Base-by-base conservation (phyloP, 2,113 vertebrate species). In the Potamarius usumacintae region DNA sequence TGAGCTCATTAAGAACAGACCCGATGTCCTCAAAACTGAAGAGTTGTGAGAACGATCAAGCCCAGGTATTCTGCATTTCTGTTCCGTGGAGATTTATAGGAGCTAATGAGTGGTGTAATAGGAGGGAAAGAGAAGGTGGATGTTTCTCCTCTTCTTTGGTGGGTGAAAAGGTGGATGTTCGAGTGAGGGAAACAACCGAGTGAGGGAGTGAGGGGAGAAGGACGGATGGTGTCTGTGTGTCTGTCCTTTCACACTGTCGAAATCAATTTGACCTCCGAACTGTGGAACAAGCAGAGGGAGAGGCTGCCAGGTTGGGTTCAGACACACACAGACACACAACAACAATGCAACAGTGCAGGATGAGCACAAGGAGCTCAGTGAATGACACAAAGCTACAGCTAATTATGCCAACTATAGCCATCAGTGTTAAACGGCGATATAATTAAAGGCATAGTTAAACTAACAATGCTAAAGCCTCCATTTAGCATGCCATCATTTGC, bases 201-300 rank as follows among this genome's bases (percentile, higher is more conserved):
- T 82, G 78, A 89, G 60, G 58, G 82, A 79, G 87, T 76, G 84
- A 76, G 83, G 83, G 53, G 71, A 4, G 50, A 63, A 87, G 84
- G 57, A 15, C 11, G 53, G 89, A 30, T 85, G 71, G 89, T 80
- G 87, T 95, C 94, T 92, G 90, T 90, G 82, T 91, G 90, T 93
- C 82, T 93, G 94, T 93, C 90, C 89, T 96, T 96, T 99, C 97
- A 99, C 96, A 99, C 98, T 92, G 98, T 99, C 65, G 98, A 99
- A 94, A 99, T 98, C 96, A 99, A 96, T 92, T 98, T 98, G 95
- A 96, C 96, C 90, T 97, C 97, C 95, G 97, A 95, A 76, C 98
- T 99, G 97, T 83, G 95, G 92, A 96, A 97, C 95, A 96, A 79
- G 96, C 95, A 98, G 94, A 96, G 94, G 93, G 89, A 94, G 92